Evolutionary conservation across 2,113 vertebrate genomes (phyloP).

Genomic region (Anoura caudifer): DNA sequence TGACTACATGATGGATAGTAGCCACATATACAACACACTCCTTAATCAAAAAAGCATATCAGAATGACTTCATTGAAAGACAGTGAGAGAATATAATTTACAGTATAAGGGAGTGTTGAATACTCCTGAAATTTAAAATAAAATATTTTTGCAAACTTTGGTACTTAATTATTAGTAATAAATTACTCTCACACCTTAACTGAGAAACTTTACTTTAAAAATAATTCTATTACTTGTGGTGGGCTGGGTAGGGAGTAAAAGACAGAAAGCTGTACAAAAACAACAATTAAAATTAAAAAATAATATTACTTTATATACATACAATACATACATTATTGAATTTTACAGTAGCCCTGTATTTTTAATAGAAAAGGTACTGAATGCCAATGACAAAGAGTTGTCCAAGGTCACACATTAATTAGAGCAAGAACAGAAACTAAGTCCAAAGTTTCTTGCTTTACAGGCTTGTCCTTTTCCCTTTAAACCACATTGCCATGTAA

Average conservation of each 20-base stretch:
- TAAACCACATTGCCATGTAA: background rate
- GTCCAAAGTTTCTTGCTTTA: background rate
- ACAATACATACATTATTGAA: background rate
- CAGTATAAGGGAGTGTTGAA: background rate
- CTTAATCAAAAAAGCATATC: background rate
- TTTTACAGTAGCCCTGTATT: background rate
- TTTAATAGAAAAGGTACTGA: background rate
- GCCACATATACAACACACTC: background rate
- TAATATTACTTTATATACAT: background rate
- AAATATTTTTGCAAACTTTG: background rate
- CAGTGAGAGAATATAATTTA: background rate
- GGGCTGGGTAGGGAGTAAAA: too few species aligned
- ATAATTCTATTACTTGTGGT: background rate
- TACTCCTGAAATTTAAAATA: background rate
- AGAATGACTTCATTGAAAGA: background rate
- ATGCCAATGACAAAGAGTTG: background rate
- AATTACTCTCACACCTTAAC: background rate
- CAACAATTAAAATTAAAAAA: too few species aligned
- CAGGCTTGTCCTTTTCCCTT: background rate
- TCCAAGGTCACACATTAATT: background rate
- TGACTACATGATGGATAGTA: background rate
- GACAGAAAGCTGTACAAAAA: too few species aligned
- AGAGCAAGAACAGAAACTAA: background rate
- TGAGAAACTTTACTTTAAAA: background rate
- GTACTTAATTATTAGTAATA: background rate